phyloP scores from a whole-genome alignment of 2,113 vertebrate species.

The Pelecanoides urinatrix region DNA sequence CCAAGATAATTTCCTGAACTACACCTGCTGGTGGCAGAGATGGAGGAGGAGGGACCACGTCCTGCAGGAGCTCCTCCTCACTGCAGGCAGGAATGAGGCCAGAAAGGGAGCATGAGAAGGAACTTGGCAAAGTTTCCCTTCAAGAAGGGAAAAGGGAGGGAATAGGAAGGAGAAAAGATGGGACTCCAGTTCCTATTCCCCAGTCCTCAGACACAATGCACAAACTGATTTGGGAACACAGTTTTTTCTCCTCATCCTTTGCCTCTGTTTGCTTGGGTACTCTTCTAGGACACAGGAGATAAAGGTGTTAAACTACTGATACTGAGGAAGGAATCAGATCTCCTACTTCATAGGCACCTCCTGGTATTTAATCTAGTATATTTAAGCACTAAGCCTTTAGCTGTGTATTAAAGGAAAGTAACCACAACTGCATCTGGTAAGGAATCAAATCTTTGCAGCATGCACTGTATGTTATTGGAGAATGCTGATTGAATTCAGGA shows the following conservation, averaged over 20 bases:
- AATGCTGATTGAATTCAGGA: neutral
- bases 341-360: neutral
- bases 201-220: neutral
- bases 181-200: neutral
- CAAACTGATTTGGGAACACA: neutral
- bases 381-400: neutral
- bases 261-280: neutral
- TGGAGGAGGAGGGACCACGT: accelerated
- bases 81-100: neutral
- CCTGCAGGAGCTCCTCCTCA: neutral
- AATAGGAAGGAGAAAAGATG: neutral
- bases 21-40: neutral
- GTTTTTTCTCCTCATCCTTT: neutral
- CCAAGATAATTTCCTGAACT: neutral
- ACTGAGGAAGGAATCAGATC: neutral
- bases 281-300: neutral
- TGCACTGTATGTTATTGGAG: neutral
- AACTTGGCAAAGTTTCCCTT: neutral
- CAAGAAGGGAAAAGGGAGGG: neutral
- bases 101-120: neutral
- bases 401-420: neutral
- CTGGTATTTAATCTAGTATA: neutral
- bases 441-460: neutral
- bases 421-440: neutral
- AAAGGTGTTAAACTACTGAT: neutral